phyloP scores from a whole-genome alignment of 2,888 invertebrate genomes.

The Rhynchonema sp. region DNA sequence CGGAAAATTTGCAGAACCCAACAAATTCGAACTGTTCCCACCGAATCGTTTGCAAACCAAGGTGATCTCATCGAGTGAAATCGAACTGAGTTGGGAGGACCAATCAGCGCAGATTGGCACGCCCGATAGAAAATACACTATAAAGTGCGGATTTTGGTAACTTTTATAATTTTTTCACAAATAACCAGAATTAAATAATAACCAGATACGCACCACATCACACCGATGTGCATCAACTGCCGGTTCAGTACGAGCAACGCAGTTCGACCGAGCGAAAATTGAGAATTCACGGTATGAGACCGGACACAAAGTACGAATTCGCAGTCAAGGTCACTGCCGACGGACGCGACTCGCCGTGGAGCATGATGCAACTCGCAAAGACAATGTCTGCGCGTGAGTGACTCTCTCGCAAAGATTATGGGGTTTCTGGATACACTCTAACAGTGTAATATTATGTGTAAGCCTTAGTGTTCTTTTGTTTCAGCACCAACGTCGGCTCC shows the following conservation, averaged over 20 bases:
- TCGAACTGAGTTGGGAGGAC: slow-evolving; percentile 1
- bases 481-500: slow-evolving; percentile 2
- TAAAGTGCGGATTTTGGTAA: too few relatives aligned
- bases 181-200: too few relatives aligned
- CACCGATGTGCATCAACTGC: background rate
- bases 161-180: too few relatives aligned
- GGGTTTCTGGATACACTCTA: too few relatives aligned
- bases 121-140: too few relatives aligned
- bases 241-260: background rate
- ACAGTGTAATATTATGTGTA: too few relatives aligned
- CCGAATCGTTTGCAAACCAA: background rate
- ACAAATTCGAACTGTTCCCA: background rate
- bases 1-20: background rate
- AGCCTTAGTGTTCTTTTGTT: too few relatives aligned
- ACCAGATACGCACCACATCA: background rate
- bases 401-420: too few relatives aligned
- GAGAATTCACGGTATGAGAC: background rate
- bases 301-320: slow-evolving; percentile 5
- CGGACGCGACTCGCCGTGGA: background rate
- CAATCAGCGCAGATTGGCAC: background rate
- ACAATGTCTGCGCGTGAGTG: background rate
- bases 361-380: background rate
- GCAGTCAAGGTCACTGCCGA: background rate
- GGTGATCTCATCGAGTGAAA: background rate
- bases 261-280: background rate